Percentiles rank a stretch among this genome's conserved stretches.
Conservation (phyloP, 2,113 vertebrate genomes). For the Diphyllodes magnificus region DNA sequence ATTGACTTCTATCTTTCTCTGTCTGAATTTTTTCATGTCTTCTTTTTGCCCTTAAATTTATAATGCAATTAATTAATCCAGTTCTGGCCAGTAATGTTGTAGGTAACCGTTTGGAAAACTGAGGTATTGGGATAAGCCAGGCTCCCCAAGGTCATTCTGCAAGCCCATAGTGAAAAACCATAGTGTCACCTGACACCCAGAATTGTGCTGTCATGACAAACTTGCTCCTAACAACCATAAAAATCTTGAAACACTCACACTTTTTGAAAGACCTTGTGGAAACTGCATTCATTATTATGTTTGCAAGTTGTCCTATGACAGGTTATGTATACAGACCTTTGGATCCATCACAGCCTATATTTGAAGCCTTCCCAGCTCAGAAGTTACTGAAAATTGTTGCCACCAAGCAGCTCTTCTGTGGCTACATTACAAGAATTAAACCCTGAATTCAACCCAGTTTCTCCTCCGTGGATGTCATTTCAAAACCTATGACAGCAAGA, state of each 20-base stretch:
- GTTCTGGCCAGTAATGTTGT: background rate
- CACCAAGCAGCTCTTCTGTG: background rate
- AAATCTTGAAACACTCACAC: background rate
- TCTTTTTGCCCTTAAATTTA: background rate
- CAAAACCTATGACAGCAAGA: background rate
- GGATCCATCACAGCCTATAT: background rate
- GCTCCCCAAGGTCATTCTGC: background rate
- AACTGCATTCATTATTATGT: background rate
- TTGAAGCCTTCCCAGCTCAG: background rate
- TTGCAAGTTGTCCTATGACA: background rate
- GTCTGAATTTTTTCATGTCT: background rate
- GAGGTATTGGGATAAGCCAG: background rate
- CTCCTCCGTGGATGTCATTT: background rate
- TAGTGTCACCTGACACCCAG: background rate
- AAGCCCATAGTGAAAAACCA: background rate
- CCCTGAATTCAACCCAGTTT: background rate
- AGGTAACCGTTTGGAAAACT: background rate
- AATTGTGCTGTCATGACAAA: background rate
- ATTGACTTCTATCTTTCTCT: conserved; percentile 6
- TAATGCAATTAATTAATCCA: conserved; percentile 7
- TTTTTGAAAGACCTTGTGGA: background rate
- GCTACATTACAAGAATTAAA: background rate
- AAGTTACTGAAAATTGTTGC: background rate
- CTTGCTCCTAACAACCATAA: background rate
- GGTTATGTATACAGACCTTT: background rate